Conservation (phyloP, 2,797 vertebrate genomes). For the Scleropages formosus region DNA sequence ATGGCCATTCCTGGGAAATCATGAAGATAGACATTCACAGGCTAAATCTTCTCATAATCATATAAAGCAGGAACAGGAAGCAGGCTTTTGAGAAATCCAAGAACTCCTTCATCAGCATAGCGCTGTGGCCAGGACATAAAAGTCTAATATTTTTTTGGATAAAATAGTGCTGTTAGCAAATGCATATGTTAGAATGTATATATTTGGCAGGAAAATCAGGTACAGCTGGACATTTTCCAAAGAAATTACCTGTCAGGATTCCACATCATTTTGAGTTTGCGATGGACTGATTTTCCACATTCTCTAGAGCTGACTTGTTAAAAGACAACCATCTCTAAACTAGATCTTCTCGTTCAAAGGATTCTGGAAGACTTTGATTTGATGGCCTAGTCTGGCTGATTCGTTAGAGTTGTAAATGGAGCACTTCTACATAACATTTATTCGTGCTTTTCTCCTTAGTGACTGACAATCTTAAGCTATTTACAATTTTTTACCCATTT, state of each 20-base stretch:
- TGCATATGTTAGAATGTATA: background rate
- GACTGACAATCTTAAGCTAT: too few species aligned
- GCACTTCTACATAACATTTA: too few species aligned
- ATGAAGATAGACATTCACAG: background rate
- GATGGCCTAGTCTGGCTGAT: too few species aligned
- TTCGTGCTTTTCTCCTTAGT: too few species aligned
- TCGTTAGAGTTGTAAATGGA: too few species aligned
- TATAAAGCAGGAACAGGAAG: slow-evolving; percentile 20
- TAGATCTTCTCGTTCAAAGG: too few species aligned
- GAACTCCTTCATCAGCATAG: slow-evolving; percentile 28
- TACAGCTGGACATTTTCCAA: background rate
- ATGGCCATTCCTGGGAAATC: slow-evolving; percentile 1
- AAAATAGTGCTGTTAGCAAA: too few species aligned
- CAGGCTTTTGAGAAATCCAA: slow-evolving; percentile 21
- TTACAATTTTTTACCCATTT: too few species aligned
- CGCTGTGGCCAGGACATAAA: slow-evolving; percentile 17
- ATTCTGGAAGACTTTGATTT: too few species aligned
- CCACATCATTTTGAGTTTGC: too few species aligned
- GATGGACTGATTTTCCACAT: too few species aligned
- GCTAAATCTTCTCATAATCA: slow-evolving; percentile 1
- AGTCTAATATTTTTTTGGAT: slow-evolving; percentile 7
- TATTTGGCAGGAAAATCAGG: slow-evolving; percentile 2
- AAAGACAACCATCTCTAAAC: too few species aligned
- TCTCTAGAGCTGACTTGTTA: background rate
- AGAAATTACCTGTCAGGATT: background rate